Base-by-base conservation (phyloP, 2,113 vertebrate genomes). In the Meriones unguiculatus region DNA sequence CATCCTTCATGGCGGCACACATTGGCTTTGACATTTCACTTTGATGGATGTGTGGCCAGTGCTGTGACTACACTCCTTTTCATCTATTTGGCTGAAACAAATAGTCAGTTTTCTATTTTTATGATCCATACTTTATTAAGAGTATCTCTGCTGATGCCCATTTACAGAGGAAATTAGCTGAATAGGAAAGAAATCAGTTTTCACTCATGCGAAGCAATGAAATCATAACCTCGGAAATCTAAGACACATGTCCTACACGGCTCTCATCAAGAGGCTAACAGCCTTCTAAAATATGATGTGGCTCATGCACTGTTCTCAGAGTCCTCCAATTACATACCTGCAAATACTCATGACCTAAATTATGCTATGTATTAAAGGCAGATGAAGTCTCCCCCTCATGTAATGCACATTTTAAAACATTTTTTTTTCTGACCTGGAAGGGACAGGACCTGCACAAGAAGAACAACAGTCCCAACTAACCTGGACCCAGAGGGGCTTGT, bases 1-100 rank as follows among this genome's bases (percentile, higher is more conserved):
- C 90, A 91, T 91, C 85, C 73, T 97, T 97, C 87, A 89, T 28
- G 35, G 87, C 25, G 75, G 64, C 73, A 46, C 64, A 15, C 67
- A 22, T 73, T 73, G 94, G 50, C 38, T 87, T 64, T 89, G 95
- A 84, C 69, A 9, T 20, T 7, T 52, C 20, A 6, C 59, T 32
- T 41, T 90, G 81, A 96, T 28, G 54, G 87, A 95, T 89, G 75
- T 1, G 0, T 24, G 46, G 30, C 17, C 2, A 15, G 64, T 2
- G n/a, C 89, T 1, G n/a, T 1, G 25, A n/a, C 41, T 10, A 24
- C 7, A 1, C 30, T 24, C 25, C 57, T 73, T 62, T 25, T 28
- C 38, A 20, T 65, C 14, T 12, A 64, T 76, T 95, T 85, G 70
- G 50, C 73, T 67, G 82, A 76, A 95, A 64, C 69, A 85, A 72